Evolutionary conservation across 2,113 vertebrate species (phyloP).

Genomic region (Scolopax mira): DNA sequence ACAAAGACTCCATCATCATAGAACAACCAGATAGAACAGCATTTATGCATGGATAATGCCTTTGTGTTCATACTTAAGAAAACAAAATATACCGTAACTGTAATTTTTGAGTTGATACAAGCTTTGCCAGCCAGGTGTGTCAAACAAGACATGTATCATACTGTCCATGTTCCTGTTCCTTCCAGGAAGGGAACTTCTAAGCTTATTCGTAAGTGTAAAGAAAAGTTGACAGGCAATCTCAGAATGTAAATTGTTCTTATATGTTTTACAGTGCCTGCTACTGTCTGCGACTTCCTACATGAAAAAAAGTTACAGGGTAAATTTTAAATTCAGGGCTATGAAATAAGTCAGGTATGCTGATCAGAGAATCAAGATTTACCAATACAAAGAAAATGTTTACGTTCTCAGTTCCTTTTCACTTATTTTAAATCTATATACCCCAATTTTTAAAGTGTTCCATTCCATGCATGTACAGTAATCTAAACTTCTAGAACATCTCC

Average conservation of each 20-base stretch:
- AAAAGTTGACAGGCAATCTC: not conserved
- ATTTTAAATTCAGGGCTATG: not conserved
- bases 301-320: not conserved
- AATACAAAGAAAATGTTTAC: not conserved
- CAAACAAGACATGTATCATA: not conserved
- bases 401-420: not conserved
- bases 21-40: not conserved
- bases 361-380: not conserved
- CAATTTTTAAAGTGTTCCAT: not conserved
- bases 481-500: not conserved
- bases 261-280: not conserved
- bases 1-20: not conserved
- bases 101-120: not conserved
- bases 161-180: not conserved
- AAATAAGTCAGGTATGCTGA: not conserved
- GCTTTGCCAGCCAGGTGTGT: not conserved
- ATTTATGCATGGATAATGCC: not conserved
- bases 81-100: not conserved
- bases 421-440: not conserved
- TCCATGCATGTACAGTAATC: not conserved
- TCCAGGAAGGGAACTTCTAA: not conserved
- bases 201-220: not conserved
- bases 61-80: not conserved
- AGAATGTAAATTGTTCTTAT: not conserved
- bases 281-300: not conserved